phyloP scores from a whole-genome alignment of 2,888 invertebrate species.

The Microchrysa polita region DNA sequence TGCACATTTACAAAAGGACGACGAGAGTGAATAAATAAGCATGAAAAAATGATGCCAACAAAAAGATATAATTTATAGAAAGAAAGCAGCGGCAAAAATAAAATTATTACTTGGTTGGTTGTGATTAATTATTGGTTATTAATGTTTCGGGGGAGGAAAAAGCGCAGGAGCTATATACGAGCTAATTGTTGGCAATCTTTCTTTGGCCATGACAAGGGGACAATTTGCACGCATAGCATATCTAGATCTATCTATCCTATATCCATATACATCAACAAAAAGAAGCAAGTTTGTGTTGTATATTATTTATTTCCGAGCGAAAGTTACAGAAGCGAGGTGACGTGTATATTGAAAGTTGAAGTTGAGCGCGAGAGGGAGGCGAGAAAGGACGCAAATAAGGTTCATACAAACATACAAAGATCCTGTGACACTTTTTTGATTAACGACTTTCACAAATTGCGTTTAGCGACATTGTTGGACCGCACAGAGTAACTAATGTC shows the following conservation, averaged over 20 bases:
- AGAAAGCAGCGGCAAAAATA: conserved; percentile 17
- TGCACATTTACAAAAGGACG: neutral
- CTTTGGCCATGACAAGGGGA: conserved; percentile 39
- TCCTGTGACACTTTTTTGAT: conserved; percentile 35
- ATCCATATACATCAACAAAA: too few relatives aligned
- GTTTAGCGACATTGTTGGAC: conserved; percentile 17
- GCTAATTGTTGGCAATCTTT: conserved; percentile 44
- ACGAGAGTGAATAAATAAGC: too few relatives aligned
- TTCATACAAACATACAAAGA: neutral
- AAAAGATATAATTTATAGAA: neutral
- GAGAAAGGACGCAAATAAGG: neutral
- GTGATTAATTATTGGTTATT: conserved; percentile 44
- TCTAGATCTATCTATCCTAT: neutral
- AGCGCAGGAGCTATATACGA: neutral
- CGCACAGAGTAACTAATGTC: neutral
- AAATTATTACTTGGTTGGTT: conserved; percentile 35
- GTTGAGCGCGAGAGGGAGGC: too few relatives aligned
- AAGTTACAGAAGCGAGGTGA: neutral
- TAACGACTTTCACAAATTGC: conserved; percentile 35
- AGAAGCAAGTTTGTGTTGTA: too few relatives aligned
- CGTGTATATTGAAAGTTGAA: neutral
- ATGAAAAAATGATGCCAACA: too few relatives aligned
- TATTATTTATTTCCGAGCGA: neutral
- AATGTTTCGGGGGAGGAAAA: conserved; percentile 17
- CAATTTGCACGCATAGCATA: conserved; percentile 25